These are phyloP conservation scores for Onchidella celtica DNA, from an alignment of 2,888 invertebrate species.

Conservation along the genomic window DNA sequence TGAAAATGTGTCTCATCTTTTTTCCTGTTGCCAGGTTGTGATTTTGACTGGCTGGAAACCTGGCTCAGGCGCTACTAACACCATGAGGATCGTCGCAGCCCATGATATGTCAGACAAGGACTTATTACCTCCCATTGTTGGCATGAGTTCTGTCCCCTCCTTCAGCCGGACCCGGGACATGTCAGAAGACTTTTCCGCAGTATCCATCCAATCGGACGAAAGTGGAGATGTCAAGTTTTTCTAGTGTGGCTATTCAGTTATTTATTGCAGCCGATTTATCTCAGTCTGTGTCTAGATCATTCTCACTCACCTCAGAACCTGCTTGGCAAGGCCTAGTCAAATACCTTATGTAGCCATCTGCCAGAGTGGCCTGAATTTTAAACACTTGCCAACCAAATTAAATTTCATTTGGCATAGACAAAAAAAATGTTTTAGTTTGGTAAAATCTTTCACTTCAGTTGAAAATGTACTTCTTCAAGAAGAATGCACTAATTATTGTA, in stretches of 20 bases:
- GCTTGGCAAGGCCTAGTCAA: no score
- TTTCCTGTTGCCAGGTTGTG: slow-evolving; percentile 41
- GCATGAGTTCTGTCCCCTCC: slow-evolving; percentile 68
- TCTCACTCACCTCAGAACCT: neutral
- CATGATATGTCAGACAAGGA: slow-evolving; percentile 60
- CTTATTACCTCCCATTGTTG: slow-evolving; percentile 66
- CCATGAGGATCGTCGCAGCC: slow-evolving; percentile 89
- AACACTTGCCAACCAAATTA: no score
- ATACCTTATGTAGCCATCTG: no score
- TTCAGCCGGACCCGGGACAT: slow-evolving; percentile 53
- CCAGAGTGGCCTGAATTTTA: no score
- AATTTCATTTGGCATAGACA: no score
- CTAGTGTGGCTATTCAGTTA: slow-evolving; percentile 8
- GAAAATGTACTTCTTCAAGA: no score
- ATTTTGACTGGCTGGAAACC: slow-evolving; percentile 93
- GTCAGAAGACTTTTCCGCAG: neutral
- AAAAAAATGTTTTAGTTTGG: no score
- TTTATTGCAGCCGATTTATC: neutral
- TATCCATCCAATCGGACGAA: slow-evolving; percentile 41
- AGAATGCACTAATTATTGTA: no score
- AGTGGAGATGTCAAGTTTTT: slow-evolving; percentile 51
- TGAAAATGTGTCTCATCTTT: no score
- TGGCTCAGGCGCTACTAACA: slow-evolving; percentile 97
- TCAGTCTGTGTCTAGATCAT: neutral
- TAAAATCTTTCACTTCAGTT: no score